Evolutionary conservation across 2,888 invertebrate genomes (phyloP).

Genomic region (Mimas tiliae): DNA sequence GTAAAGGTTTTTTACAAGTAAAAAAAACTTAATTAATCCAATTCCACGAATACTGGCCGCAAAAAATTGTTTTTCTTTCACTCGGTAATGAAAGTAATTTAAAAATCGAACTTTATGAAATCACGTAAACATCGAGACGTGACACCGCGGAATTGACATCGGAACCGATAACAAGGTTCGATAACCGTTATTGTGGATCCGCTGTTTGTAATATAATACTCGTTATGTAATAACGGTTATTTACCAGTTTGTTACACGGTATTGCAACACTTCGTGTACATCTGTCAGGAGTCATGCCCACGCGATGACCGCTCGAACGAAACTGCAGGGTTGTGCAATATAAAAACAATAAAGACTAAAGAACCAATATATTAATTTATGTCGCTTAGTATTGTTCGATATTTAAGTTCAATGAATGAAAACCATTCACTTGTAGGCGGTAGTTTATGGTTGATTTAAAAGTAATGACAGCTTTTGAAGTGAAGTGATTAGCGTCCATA

Average conservation of each 20-base stretch:
- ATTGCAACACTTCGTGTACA: constrained; percentile 52
- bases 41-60: neutral
- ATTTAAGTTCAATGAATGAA: neutral
- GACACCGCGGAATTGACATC: constrained; percentile 7
- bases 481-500: constrained; percentile 12
- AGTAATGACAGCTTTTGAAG: constrained; percentile 7
- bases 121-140: constrained; percentile 18
- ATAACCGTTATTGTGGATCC: constrained; percentile 33
- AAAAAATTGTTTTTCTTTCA: neutral
- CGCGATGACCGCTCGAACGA: constrained; percentile 42
- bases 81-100: constrained; percentile 9
- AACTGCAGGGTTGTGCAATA: constrained; percentile 40
- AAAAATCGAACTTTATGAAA: constrained; percentile 19
- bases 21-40: neutral
- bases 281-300: constrained; percentile 43
- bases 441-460: constrained; percentile 8
- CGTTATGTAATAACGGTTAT: constrained; percentile 45
- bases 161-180: constrained; percentile 16
- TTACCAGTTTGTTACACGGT: constrained; percentile 49
- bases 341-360: constrained; percentile 37
- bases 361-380: constrained; percentile 38
- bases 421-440: constrained; percentile 29
- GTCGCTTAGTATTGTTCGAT: constrained; percentile 5
- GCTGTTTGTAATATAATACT: constrained; percentile 47
- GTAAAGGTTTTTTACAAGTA: neutral